Conservation (phyloP, 2,797 vertebrate species). For the Cyprinodon diabolis region DNA sequence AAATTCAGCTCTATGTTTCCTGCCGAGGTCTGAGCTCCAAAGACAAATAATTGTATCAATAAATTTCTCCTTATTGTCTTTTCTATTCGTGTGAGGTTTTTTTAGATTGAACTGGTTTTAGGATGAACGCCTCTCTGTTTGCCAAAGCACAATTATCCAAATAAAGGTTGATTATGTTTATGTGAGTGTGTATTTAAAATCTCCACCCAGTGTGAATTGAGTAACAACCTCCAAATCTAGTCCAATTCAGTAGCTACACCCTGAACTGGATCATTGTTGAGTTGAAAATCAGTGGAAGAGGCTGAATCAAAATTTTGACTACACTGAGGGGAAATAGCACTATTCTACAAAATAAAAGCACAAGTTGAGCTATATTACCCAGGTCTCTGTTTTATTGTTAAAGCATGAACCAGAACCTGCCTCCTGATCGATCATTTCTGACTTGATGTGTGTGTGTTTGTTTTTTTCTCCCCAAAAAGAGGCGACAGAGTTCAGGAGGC, state of each 20-base stretch:
- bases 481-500: constrained; percentile 10
- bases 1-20: too few relatives aligned
- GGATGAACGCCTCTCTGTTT: background rate
- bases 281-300: constrained; percentile 7
- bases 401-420: background rate
- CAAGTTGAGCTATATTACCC: fast-evolving
- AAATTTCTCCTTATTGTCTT: too few relatives aligned
- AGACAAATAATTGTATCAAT: too few relatives aligned
- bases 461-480: constrained; percentile 13
- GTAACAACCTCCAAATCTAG: background rate
- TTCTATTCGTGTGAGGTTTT: too few relatives aligned
- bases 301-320: fast-evolving
- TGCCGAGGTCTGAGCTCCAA: too few relatives aligned
- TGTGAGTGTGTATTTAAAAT: background rate
- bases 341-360: constrained; percentile 39
- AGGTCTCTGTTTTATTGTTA: constrained; percentile 21
- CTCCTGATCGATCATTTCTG: background rate
- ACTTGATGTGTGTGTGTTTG: constrained; percentile 3
- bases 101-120: too few relatives aligned
- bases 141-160: background rate
- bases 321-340: constrained; percentile 8
- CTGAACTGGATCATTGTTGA: background rate
- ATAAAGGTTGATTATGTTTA: background rate
- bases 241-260: background rate
- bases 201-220: background rate